These are phyloP conservation scores for Heptranchias perlo DNA, from an alignment of 2,113 vertebrate species.

Conservation along the genomic window DNA sequence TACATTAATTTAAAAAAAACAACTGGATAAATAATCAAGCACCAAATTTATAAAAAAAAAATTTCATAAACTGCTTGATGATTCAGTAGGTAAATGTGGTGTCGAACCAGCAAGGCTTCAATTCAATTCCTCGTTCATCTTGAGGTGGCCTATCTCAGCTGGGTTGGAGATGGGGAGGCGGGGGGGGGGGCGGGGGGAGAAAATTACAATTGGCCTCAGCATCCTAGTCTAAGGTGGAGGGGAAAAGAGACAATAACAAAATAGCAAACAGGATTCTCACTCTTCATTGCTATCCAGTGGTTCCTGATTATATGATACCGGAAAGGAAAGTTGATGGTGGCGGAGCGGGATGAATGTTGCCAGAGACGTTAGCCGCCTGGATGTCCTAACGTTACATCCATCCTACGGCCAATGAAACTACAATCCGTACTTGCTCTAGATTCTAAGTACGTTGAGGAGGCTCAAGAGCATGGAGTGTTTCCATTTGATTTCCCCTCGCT, in stretches of 20 bases:
- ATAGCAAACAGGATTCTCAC: not conserved
- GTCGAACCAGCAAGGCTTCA: not conserved
- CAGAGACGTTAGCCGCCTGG: too few species aligned
- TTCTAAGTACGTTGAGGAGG: too few species aligned
- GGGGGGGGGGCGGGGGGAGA: too few species aligned
- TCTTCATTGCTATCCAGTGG: not conserved
- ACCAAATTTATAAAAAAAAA: not conserved
- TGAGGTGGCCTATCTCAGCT: not conserved
- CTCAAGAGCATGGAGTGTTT: too few species aligned
- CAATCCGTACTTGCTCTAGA: too few species aligned
- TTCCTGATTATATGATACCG: not conserved
- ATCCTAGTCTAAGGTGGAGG: not conserved
- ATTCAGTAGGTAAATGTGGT: not conserved
- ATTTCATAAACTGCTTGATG: not conserved
- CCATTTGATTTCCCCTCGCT: too few species aligned
- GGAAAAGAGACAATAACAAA: not conserved
- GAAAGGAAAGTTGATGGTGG: too few species aligned
- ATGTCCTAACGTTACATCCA: too few species aligned
- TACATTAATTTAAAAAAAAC: not conserved
- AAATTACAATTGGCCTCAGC: not conserved
- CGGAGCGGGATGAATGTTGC: too few species aligned
- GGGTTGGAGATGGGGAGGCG: not conserved
- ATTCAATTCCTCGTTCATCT: not conserved
- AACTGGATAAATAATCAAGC: not conserved
- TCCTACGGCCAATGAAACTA: too few species aligned